phyloP scores from a whole-genome alignment of 2,797 vertebrate genomes.

The Parauchenoglanis ngamensis region DNA sequence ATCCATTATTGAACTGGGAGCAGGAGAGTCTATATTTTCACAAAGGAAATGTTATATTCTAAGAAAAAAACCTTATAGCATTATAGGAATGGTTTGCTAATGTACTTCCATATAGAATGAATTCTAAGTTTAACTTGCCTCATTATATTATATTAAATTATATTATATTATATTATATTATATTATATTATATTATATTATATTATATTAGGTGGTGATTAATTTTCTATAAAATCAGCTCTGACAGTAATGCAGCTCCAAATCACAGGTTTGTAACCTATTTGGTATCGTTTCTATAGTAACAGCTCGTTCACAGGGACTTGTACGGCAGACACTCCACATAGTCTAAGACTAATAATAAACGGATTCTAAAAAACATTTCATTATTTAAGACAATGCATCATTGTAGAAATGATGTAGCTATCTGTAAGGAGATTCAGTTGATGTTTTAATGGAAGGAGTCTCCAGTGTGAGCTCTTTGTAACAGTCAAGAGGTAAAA shows the following conservation, averaged over 20 bases:
- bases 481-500: no score
- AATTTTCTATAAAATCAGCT: background rate
- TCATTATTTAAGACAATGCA: background rate
- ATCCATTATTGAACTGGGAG: constrained; percentile 67
- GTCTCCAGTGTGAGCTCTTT: background rate
- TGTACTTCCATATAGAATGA: constrained; percentile 28
- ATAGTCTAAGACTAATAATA: background rate
- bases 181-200: background rate
- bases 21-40: constrained; percentile 59
- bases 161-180: constrained; percentile 7
- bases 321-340: background rate
- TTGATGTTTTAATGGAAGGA: background rate
- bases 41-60: constrained; percentile 38
- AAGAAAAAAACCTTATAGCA: background rate
- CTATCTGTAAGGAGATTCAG: background rate
- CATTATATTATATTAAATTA: constrained; percentile 12
- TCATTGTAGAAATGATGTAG: background rate
- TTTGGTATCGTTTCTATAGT: background rate
- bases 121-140: background rate
- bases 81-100: background rate
- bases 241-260: constrained; percentile 1
- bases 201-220: background rate
- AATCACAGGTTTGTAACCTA: background rate
- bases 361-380: background rate
- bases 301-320: background rate